phyloP scores from a whole-genome alignment of 1,140 invertebrate species.

The Tetranychus cinnabarinus region DNA sequence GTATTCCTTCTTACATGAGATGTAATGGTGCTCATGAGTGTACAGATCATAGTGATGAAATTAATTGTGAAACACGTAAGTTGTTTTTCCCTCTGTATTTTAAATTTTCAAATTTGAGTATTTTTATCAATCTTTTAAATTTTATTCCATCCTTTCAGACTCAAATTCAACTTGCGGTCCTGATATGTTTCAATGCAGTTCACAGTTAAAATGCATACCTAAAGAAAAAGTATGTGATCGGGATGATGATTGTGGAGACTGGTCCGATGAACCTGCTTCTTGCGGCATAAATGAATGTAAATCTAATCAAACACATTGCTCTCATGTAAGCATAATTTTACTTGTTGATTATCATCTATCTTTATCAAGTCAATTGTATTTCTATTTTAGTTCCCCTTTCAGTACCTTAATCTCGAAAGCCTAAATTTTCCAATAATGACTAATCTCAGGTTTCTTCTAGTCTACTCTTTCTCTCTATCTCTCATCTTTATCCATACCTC shows the following conservation, averaged over 20 bases:
- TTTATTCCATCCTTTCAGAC: too few species aligned
- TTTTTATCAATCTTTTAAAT: too few species aligned
- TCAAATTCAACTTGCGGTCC: not conserved
- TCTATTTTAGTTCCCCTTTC: too few species aligned
- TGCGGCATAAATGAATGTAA: conserved; percentile 19
- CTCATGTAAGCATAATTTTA: not conserved
- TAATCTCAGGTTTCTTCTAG: too few species aligned
- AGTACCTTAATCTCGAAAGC: too few species aligned
- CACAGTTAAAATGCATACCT: not conserved
- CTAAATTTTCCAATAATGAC: too few species aligned
- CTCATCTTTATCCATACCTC: conserved; percentile 28
- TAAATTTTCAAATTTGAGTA: too few species aligned
- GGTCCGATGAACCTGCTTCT: conserved; percentile 16
- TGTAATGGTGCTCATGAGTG: not conserved
- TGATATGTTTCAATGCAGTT: not conserved
- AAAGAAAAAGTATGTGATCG: conserved; percentile 16
- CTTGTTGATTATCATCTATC: too few species aligned
- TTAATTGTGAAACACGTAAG: not conserved
- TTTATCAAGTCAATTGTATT: too few species aligned
- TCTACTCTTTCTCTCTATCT: conserved; percentile 20
- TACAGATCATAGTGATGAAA: not conserved
- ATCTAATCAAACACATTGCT: not conserved
- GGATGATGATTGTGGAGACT: conserved; percentile 25
- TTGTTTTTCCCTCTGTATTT: too few species aligned
- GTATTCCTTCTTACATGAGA: conserved; percentile 27